Conservation (phyloP, 2,888 invertebrate species). For the Chymomyza fuscimana region DNA sequence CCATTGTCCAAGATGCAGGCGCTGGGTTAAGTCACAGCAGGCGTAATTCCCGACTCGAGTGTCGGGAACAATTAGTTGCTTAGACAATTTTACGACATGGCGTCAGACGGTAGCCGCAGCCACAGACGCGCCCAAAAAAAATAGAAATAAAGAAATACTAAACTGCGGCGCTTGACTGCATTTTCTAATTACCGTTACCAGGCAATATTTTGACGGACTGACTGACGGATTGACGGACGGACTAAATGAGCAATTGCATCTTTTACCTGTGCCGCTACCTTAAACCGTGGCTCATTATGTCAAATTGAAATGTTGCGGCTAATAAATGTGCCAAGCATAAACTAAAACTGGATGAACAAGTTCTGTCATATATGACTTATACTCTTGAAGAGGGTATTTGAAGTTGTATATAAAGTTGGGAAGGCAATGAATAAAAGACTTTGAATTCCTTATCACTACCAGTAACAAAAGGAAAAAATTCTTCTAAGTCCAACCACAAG, state of each 20-base stretch:
- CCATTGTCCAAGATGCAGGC: too few relatives aligned
- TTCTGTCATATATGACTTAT: slow-evolving; percentile 16
- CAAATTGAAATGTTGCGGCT: slow-evolving; percentile 79
- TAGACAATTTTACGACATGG: slow-evolving; percentile 18
- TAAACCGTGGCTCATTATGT: slow-evolving; percentile 78
- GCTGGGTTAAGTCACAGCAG: slow-evolving; percentile 32
- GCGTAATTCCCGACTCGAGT: slow-evolving; percentile 4
- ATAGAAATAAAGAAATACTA: slow-evolving; percentile 33
- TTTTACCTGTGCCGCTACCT: background rate
- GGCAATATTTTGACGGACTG: slow-evolving; percentile 57
- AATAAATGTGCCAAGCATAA: slow-evolving; percentile 58
- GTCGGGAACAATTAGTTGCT: slow-evolving; percentile 11
- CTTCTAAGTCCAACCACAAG: too few relatives aligned
- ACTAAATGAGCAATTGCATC: slow-evolving; percentile 13
- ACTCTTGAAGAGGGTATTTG: slow-evolving; percentile 32
- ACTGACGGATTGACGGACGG: slow-evolving; percentile 35
- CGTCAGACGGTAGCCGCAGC: slow-evolving; percentile 7
- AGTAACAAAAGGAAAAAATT: too few relatives aligned
- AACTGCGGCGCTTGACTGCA: slow-evolving; percentile 13
- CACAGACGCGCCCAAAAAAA: slow-evolving; percentile 28
- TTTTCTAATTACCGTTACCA: slow-evolving; percentile 67
- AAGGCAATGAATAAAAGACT: too few relatives aligned
- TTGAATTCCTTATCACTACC: too few relatives aligned
- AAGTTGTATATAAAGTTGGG: slow-evolving; percentile 13
- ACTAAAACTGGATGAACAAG: slow-evolving; percentile 52